phyloP scores from a whole-genome alignment of 2,888 invertebrate genomes.

The Baccha elongata region DNA sequence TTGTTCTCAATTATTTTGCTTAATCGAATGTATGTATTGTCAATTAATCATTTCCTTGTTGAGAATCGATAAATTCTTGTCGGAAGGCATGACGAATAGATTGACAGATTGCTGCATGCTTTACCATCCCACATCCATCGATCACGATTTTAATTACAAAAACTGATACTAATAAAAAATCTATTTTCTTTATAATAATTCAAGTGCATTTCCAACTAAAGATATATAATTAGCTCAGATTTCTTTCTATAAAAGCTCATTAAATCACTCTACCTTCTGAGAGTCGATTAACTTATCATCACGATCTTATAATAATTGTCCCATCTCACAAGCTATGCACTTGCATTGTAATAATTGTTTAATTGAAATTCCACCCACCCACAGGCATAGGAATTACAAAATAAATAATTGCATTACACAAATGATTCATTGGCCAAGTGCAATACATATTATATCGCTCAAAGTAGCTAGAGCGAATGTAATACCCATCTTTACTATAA shows the following conservation, averaged over 20 bases:
- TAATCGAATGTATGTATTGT: too few species aligned
- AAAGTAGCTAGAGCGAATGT: background rate
- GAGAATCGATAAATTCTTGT: background rate
- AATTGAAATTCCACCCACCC: slow-evolving; percentile 66
- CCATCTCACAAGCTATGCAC: slow-evolving; percentile 12
- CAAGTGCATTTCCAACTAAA: slow-evolving; percentile 23
- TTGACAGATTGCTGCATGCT: slow-evolving; percentile 16
- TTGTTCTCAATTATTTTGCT: too few species aligned
- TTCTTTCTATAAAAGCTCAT: slow-evolving; percentile 26
- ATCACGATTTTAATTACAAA: slow-evolving; percentile 30
- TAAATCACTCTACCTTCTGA: slow-evolving; percentile 38
- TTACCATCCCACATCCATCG: slow-evolving; percentile 27
- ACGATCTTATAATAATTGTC: slow-evolving; percentile 44
- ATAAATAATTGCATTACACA: slow-evolving; percentile 43
- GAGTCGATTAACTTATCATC: slow-evolving; percentile 49
- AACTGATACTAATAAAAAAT: background rate
- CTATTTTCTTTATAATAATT: slow-evolving; percentile 15
- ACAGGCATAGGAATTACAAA: slow-evolving; percentile 37
- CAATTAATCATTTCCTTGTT: background rate
- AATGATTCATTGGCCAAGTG: slow-evolving; percentile 44
- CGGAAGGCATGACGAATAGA: slow-evolving; percentile 7
- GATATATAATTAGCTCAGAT: slow-evolving; percentile 41
- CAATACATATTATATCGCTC: background rate
- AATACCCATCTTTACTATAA: background rate
- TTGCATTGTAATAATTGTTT: slow-evolving; percentile 53